phyloP scores from a whole-genome alignment of 2,113 vertebrate genomes.

The Mesembrinibis cayennensis region DNA sequence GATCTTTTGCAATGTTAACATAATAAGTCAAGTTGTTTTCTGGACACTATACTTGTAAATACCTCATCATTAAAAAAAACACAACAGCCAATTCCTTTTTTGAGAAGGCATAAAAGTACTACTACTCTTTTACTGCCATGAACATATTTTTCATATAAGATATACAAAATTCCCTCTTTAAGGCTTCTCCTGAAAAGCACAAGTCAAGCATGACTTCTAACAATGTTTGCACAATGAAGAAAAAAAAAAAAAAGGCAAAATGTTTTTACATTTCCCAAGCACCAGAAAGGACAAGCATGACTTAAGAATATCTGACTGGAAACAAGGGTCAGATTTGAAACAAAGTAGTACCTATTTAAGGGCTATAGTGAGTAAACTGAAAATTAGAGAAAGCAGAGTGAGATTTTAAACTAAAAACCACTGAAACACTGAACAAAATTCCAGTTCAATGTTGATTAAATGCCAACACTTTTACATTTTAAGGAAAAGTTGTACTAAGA shows the following conservation, averaged over 20 bases:
- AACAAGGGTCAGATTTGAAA: not conserved
- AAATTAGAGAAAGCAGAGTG: not conserved
- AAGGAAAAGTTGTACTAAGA: not conserved
- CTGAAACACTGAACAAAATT: not conserved
- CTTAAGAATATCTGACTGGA: not conserved
- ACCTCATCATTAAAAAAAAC: not conserved
- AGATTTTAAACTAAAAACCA: not conserved
- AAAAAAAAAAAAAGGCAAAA: not conserved
- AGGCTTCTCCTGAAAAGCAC: not conserved
- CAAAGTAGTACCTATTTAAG: not conserved
- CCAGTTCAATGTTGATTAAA: not conserved
- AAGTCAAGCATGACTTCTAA: not conserved
- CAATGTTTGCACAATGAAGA: not conserved
- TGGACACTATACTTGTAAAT: slow-evolving; percentile 17
- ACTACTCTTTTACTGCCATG: not conserved
- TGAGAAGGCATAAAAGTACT: not conserved
- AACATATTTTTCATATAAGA: not conserved
- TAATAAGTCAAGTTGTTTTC: slow-evolving; percentile 24
- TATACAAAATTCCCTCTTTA: not conserved
- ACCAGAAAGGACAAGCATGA: not conserved
- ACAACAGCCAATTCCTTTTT: not conserved
- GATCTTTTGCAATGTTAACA: slow-evolving; percentile 29
- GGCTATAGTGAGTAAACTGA: not conserved
- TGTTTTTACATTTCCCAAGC: not conserved
- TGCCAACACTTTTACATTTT: not conserved